Percentiles rank a stretch among this genome's conserved stretches.
These are phyloP conservation scores for Eubucco bourcierii DNA, from an alignment of 2,113 vertebrate genomes.

Conservation along the genomic window DNA sequence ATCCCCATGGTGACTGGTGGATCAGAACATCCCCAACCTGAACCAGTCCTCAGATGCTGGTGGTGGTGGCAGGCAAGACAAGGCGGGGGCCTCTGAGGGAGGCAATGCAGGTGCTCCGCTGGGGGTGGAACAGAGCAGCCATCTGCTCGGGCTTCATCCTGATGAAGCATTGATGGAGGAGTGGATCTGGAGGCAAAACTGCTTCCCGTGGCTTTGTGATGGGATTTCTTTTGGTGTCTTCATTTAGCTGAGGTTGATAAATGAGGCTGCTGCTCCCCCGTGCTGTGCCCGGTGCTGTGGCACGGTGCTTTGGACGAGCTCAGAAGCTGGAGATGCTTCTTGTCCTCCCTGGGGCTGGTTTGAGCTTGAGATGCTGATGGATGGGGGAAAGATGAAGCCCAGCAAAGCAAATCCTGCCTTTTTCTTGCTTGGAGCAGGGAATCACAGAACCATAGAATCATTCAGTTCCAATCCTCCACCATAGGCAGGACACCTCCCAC, in stretches of 20 bases:
- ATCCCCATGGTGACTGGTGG: fast-evolving
- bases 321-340: neutral
- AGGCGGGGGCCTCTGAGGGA: fast-evolving
- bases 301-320: neutral
- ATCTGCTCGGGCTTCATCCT: neutral
- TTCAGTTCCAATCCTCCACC: too few relatives aligned
- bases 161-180: neutral
- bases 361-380: neutral
- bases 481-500: too few relatives aligned
- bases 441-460: neutral
- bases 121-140: neutral
- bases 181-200: neutral
- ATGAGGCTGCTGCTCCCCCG: neutral
- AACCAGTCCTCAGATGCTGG: fast-evolving
- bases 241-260: neutral
- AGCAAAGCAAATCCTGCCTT: neutral
- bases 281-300: neutral
- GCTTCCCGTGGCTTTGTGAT: neutral
- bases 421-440: neutral
- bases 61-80: fast-evolving
- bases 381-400: neutral
- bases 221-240: neutral
- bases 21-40: neutral
- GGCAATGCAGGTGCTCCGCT: fast-evolving
- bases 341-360: neutral